These are phyloP conservation scores for Agrochola macilenta DNA, from an alignment of 2,888 invertebrate genomes.

Conservation along the genomic window DNA sequence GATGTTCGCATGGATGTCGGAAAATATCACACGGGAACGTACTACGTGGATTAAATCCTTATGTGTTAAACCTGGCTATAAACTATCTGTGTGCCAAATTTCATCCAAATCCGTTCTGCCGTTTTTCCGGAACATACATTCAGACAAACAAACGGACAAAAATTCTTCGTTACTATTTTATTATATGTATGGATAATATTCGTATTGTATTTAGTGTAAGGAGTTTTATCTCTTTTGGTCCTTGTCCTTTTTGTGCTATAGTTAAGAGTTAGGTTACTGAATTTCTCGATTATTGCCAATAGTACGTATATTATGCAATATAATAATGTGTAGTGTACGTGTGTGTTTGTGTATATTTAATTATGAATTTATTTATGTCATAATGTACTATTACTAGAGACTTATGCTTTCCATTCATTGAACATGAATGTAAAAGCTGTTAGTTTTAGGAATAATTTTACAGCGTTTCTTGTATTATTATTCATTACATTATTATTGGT, in stretches of 20 bases:
- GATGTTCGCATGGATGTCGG: no score
- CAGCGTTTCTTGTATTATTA: slow-evolving; percentile 41
- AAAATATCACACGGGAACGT: no score
- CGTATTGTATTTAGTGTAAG: neutral
- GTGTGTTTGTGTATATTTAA: no score
- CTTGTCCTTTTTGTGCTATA: neutral
- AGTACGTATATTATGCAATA: neutral
- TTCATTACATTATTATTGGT: slow-evolving; percentile 50
- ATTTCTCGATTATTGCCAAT: no score
- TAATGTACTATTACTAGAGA: neutral
- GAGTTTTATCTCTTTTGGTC: neutral
- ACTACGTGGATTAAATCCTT: no score
- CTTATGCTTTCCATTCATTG: neutral
- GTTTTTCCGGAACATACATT: no score
- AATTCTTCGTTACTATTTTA: no score
- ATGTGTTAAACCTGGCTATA: no score
- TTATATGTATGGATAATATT: neutral
- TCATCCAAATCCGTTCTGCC: no score
- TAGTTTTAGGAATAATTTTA: slow-evolving; percentile 55
- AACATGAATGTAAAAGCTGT: slow-evolving; percentile 22
- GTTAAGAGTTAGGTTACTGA: neutral
- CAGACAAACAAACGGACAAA: no score
- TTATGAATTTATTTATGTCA: neutral
- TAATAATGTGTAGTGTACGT: neutral
- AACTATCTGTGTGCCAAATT: no score